These are phyloP conservation scores for Drosophila rubida DNA, from an alignment of 2,888 invertebrate species.

Conservation along the genomic window DNA sequence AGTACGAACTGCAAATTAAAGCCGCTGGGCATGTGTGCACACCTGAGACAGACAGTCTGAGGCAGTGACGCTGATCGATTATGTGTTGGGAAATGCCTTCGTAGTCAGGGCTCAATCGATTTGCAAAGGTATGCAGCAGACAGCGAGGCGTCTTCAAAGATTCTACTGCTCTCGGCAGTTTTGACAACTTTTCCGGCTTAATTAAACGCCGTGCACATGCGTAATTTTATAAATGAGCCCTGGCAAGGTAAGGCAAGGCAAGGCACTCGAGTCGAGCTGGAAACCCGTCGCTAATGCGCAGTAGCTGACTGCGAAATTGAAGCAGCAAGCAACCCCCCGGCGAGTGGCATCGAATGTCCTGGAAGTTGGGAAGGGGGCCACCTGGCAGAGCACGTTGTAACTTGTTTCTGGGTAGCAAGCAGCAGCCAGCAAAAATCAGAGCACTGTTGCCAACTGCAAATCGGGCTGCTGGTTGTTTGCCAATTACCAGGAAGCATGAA, in stretches of 20 bases:
- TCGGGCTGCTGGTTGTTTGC: conserved; percentile 54
- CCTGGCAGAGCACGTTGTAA: conserved; percentile 59
- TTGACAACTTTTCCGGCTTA: conserved; percentile 53
- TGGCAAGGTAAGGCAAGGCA: conserved; percentile 16
- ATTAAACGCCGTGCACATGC: conserved; percentile 42
- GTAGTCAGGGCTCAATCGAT: conserved; percentile 36
- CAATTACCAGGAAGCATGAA: conserved; percentile 76
- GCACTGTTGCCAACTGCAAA: conserved; percentile 57
- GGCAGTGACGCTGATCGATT: conserved; percentile 69
- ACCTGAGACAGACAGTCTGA: conserved; percentile 43
- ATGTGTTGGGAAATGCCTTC: conserved; percentile 37
- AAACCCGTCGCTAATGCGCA: conserved; percentile 68
- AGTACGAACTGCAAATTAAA: conserved; percentile 25
- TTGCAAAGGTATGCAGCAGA: conserved; percentile 31
- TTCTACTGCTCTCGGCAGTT: conserved; percentile 28
- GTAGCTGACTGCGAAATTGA: conserved; percentile 45
- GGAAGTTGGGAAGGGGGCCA: conserved; percentile 38
- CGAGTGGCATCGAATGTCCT: background rate
- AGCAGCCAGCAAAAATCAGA: conserved; percentile 18
- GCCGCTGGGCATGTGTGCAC: conserved; percentile 15
- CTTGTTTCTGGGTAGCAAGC: conserved; percentile 39
- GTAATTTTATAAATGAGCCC: conserved; percentile 18
- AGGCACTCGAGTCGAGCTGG: conserved; percentile 27
- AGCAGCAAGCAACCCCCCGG: conserved; percentile 55
- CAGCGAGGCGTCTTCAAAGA: conserved; percentile 29